Percentiles rank a stretch among this genome's conserved stretches.
These are phyloP conservation scores for Lineus longissimus DNA, from an alignment of 1,140 invertebrate genomes.

Conservation along the genomic window DNA sequence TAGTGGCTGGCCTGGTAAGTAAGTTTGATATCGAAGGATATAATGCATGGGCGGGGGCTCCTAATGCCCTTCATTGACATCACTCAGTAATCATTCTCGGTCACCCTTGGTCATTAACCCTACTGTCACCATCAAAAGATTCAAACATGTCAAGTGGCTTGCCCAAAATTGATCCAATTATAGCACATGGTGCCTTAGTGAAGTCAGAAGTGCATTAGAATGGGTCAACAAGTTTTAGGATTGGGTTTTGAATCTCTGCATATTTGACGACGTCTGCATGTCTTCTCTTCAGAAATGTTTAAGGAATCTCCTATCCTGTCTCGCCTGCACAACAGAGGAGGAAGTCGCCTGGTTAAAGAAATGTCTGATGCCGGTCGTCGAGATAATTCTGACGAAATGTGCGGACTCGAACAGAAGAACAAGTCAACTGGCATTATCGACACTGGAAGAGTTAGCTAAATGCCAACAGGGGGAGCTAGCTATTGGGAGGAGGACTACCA, in stretches of 20 bases:
- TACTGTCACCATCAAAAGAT: no score
- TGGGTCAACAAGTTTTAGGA: no score
- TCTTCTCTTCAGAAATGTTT: constrained; percentile 46
- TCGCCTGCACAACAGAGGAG: constrained; percentile 39
- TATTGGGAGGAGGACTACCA: constrained; percentile 49
- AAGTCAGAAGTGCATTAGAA: no score
- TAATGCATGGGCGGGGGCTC: no score
- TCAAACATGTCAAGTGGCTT: no score
- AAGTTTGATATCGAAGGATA: background rate
- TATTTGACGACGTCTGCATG: no score
- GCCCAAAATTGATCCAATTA: background rate
- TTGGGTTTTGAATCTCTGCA: no score
- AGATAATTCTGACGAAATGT: constrained; percentile 55
- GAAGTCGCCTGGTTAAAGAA: constrained; percentile 46
- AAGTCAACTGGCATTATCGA: constrained; percentile 54
- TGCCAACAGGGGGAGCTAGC: constrained; percentile 55
- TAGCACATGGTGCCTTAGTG: no score
- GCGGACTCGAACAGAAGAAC: constrained; percentile 56
- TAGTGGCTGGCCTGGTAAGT: constrained; percentile 54
- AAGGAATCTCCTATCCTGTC: constrained; percentile 49
- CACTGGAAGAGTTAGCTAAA: constrained; percentile 53
- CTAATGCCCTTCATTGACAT: no score
- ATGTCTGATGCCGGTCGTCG: constrained; percentile 51
- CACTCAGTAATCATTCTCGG: no score
- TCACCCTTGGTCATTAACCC: no score